phyloP scores from a whole-genome alignment of 1,140 invertebrate genomes.

The Aphaenogaster floridana region DNA sequence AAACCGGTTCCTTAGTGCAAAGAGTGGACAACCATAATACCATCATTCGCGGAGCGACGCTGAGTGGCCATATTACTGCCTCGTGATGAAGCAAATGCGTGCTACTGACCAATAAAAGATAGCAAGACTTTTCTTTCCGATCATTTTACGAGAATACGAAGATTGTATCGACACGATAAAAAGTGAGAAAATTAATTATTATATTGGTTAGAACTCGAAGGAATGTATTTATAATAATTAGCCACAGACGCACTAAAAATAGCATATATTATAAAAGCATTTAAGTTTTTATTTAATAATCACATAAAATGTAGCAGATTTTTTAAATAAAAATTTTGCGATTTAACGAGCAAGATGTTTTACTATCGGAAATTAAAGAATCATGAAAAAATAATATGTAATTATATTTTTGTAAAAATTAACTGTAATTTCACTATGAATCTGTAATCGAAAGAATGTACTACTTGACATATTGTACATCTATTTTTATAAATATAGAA shows the following conservation, averaged over 20 bases:
- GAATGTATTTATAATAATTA: background rate
- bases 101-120: slow-evolving; percentile 79
- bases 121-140: slow-evolving; percentile 64
- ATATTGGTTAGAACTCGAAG: background rate
- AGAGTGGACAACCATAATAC: slow-evolving; percentile 70
- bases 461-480: too few species aligned
- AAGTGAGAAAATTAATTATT: slow-evolving; percentile 47
- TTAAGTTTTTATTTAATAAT: background rate
- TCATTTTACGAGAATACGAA: slow-evolving; percentile 30
- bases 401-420: background rate
- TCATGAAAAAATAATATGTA: background rate
- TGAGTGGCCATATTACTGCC: slow-evolving; percentile 75
- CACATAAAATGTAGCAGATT: background rate
- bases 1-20: slow-evolving; percentile 77
- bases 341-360: background rate
- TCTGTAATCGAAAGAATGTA: background rate
- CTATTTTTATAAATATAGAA: slow-evolving; percentile 23
- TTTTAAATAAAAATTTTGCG: background rate
- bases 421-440: background rate
- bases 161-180: slow-evolving; percentile 13
- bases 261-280: too few species aligned
- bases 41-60: slow-evolving; percentile 71
- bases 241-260: background rate
- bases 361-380: background rate
- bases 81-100: slow-evolving; percentile 76